Evolutionary conservation across 2,888 invertebrate genomes (phyloP), one percentile per base, ranked within the genome.

Genomic region (Beris chalybata): DNA sequence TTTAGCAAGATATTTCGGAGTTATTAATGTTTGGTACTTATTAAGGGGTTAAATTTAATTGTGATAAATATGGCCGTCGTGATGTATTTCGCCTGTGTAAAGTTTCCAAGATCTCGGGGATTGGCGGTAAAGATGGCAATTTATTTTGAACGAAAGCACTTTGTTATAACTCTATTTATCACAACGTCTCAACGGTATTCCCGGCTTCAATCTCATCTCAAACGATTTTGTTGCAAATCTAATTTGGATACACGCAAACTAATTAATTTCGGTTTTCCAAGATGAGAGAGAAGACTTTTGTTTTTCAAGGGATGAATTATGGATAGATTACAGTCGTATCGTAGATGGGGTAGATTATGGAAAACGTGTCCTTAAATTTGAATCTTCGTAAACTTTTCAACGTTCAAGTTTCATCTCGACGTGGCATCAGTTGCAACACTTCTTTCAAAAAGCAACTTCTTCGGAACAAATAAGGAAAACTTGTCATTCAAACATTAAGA

Each of bases 21-120:
- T 69, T 69, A 69, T 69, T 69, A 69, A 69, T 69, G 69, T 61
- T 54, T 50, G 53, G 64, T 59, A 58, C 66, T 69, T 66, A 66
- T 69, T 66, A 67, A 67, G 67, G 68, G 69, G 66, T 69, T 67
- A 69, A 69, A 67, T 69, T 67, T 69, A 69, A 69, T 69, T 69
- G 69, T 69, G 69, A 69, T 69, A 69, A 69, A 69, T 69, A 64
- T 57, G 54, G 64, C 43, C 53, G 63, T 63, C 53, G 47, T 31
- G 7, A 48, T 31, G 58, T 59, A 30, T 47, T 59, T 47, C 44
- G 58, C 52, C 53, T 50, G 38, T 32, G 61, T 61, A 38, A 43
- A 61, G 61, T 52, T 47, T 22, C 38, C 50, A 11, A 50, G 61
- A 56, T 57, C 50, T 52, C 45, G 58, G 64, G 59, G 69, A 67